phyloP scores from a whole-genome alignment of 2,888 invertebrate species.

The Geophilus truncorum region DNA sequence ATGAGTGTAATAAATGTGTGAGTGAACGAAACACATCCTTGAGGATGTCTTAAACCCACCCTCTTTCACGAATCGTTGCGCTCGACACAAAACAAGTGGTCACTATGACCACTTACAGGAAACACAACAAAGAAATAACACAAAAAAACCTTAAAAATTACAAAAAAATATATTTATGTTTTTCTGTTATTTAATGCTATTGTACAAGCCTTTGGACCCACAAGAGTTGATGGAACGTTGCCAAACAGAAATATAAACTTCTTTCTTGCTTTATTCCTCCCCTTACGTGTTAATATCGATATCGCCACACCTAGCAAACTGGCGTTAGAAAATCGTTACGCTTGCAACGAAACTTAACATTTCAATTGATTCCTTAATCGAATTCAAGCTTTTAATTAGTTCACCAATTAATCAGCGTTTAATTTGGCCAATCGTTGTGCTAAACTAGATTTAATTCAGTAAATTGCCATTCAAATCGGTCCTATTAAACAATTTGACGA shows the following conservation, averaged over 20 bases:
- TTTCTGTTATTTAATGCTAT: not conserved
- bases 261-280: not conserved
- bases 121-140: not conserved
- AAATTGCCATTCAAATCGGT: not conserved
- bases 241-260: not conserved
- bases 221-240: not conserved
- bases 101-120: not conserved
- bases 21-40: not conserved
- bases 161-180: not conserved
- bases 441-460: not conserved
- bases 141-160: not conserved
- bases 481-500: not conserved
- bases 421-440: not conserved
- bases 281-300: not conserved
- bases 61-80: slow-evolving; percentile 15
- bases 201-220: not conserved
- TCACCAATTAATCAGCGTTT: not conserved
- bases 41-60: not conserved
- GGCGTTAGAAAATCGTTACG: not conserved
- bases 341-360: not conserved
- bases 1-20: not conserved
- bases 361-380: not conserved
- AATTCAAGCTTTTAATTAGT: not conserved
- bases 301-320: not conserved
- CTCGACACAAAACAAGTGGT: slow-evolving; percentile 11